A percentile compares a stretch with the other conserved stretches of the same genome.
Evolutionary conservation across 2,113 vertebrate genomes (phyloP).

Genomic region (Dipodomys spectabilis): DNA sequence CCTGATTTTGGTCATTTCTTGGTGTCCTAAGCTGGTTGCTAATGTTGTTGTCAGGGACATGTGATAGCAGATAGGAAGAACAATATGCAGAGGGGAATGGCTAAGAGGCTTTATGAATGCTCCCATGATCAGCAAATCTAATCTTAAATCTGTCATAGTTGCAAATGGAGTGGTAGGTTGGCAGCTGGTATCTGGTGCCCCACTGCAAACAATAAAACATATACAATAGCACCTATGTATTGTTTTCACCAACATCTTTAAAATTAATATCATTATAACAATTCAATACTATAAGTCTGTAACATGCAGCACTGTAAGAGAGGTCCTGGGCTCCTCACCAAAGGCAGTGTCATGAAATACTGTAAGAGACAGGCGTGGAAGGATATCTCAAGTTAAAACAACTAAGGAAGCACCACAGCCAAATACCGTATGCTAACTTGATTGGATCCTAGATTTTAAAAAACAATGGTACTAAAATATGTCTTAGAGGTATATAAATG

Average conservation of each 20-base stretch:
- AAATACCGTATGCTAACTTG: not conserved
- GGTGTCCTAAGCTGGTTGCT: not conserved
- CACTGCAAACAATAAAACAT: not conserved
- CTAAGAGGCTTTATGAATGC: not conserved
- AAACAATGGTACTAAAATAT: not conserved
- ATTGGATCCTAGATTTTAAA: not conserved
- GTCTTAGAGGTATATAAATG: not conserved
- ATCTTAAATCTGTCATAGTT: not conserved
- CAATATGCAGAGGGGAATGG: not conserved
- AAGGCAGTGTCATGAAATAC: not conserved
- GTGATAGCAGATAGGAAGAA: not conserved
- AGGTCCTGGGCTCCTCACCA: not conserved
- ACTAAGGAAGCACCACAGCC: not conserved
- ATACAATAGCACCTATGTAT: not conserved
- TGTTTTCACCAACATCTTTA: not conserved
- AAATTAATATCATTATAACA: not conserved
- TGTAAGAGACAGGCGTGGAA: not conserved
- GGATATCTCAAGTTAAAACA: not conserved
- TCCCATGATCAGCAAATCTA: not conserved
- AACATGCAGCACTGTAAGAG: not conserved
- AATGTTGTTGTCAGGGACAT: not conserved
- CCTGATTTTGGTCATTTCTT: not conserved
- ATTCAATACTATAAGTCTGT: slow-evolving; percentile 3
- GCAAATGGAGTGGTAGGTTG: not conserved
- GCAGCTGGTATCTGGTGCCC: not conserved